phyloP scores from a whole-genome alignment of 2,888 invertebrate genomes.

The Spialia ferax region DNA sequence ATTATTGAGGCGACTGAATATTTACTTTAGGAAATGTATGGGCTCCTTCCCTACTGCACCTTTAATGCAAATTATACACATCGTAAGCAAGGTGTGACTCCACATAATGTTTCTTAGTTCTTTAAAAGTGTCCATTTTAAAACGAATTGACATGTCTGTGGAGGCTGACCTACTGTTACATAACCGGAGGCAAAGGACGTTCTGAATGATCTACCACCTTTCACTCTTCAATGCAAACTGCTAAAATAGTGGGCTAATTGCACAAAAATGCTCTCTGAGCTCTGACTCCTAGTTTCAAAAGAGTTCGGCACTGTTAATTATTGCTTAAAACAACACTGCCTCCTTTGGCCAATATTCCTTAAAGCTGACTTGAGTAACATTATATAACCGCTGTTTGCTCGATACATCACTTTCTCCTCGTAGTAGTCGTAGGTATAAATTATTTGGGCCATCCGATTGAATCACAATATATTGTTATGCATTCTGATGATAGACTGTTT shows the following conservation, averaged over 20 bases:
- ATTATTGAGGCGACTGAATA: background rate
- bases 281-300: conserved; percentile 36
- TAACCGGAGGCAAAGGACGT: conserved; percentile 38
- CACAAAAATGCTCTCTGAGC: conserved; percentile 32
- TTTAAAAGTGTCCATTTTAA: conserved; percentile 37
- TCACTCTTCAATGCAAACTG: conserved; percentile 45
- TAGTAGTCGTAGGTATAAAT: conserved; percentile 55
- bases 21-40: background rate
- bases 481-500: conserved; percentile 67
- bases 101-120: conserved; percentile 39
- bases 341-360: conserved; percentile 50
- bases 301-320: conserved; percentile 18
- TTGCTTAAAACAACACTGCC: conserved; percentile 26
- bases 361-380: conserved; percentile 52
- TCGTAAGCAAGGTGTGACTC: conserved; percentile 17
- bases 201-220: conserved; percentile 35
- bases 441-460: conserved; percentile 72
- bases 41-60: background rate
- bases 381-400: conserved; percentile 67
- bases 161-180: conserved; percentile 32
- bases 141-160: conserved; percentile 41
- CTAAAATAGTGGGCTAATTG: conserved; percentile 40
- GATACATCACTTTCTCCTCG: conserved; percentile 81
- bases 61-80: background rate
- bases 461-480: conserved; percentile 66